Evolutionary conservation across 2,888 invertebrate species (phyloP).

Genomic region (Pimpla rufipes): DNA sequence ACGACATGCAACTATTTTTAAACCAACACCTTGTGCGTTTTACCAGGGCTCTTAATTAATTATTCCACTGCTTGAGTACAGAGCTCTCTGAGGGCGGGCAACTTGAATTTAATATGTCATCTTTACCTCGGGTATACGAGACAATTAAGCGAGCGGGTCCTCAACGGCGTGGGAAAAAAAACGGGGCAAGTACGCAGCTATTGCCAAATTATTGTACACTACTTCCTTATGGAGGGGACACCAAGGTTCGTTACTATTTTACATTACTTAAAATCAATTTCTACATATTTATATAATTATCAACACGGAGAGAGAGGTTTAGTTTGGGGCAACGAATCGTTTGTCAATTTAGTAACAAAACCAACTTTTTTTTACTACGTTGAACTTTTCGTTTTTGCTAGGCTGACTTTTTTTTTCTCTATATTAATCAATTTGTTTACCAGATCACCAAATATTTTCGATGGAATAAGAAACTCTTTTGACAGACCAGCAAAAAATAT

Average conservation of each 20-base stretch:
- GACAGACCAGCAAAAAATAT: too few species aligned
- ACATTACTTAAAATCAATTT: constrained; percentile 50
- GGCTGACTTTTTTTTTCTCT: too few species aligned
- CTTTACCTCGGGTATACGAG: constrained; percentile 30
- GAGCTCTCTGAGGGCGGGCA: background rate
- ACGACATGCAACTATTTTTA: constrained; percentile 78
- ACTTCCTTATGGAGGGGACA: constrained; percentile 47
- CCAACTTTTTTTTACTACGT: too few species aligned
- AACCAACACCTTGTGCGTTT: constrained; percentile 70
- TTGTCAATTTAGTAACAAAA: too few species aligned
- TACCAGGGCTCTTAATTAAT: constrained; percentile 54
- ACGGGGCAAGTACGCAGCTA: constrained; percentile 4
- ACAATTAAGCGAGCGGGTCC: constrained; percentile 47
- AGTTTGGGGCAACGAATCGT: too few species aligned
- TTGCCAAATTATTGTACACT: constrained; percentile 55
- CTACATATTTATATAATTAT: constrained; percentile 53
- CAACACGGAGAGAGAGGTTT: too few species aligned
- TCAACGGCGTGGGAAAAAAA: constrained; percentile 34
- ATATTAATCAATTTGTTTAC: too few species aligned
- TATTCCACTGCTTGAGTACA: constrained; percentile 12
- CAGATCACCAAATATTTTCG: too few species aligned
- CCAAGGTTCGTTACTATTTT: constrained; percentile 51
- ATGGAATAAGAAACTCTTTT: too few species aligned
- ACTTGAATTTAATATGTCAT: constrained; percentile 15
- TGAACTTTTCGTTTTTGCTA: too few species aligned